Evolutionary conservation across 2,113 vertebrate species (phyloP).

Genomic region (Procapra przewalskii): DNA sequence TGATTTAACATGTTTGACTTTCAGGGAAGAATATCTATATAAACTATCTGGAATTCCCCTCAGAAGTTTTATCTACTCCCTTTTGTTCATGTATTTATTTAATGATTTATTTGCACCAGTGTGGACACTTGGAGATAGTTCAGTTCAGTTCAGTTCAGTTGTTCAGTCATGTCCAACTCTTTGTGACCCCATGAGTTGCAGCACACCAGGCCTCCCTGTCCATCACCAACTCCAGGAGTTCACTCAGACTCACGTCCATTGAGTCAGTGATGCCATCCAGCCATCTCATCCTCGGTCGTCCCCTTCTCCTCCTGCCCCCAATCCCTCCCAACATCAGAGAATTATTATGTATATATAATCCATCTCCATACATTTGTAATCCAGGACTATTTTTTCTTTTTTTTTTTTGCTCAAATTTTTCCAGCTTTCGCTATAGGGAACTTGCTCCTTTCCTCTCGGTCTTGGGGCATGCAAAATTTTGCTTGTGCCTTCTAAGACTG

Average conservation of each 20-base stretch:
- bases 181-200: too few species aligned
- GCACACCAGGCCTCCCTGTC: too few species aligned
- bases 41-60: background rate
- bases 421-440: background rate
- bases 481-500: background rate
- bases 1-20: background rate
- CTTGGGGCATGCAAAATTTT: background rate
- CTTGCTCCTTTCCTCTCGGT: background rate
- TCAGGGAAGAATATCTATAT: background rate
- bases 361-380: background rate
- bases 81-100: background rate
- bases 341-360: background rate
- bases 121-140: background rate
- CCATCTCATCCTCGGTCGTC: too few species aligned
- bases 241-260: too few species aligned
- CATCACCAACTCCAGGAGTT: too few species aligned
- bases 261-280: too few species aligned
- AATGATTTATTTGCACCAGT: background rate
- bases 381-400: background rate
- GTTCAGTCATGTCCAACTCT: too few species aligned
- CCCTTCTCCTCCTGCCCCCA: too few species aligned
- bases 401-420: background rate
- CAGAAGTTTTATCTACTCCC: background rate
- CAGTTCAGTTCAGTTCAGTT: too few species aligned
- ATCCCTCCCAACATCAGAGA: too few species aligned